Evolutionary conservation across 2,113 vertebrate genomes (phyloP).

Genomic region (Oreocharis arfaki): DNA sequence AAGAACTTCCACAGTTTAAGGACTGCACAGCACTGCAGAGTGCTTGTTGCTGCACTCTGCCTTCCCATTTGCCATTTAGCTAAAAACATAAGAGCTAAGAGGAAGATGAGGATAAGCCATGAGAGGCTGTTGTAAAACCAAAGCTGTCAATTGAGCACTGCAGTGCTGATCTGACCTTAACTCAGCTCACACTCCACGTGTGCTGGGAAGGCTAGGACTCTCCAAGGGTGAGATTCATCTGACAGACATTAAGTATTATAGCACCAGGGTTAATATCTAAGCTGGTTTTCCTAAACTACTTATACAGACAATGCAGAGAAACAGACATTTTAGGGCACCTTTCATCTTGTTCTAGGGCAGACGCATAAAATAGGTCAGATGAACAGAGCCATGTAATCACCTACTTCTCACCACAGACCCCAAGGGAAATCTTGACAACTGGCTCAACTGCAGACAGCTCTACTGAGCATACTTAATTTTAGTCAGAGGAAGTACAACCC

Average conservation of each 20-base stretch:
- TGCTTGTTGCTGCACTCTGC: background rate
- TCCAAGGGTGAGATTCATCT: background rate
- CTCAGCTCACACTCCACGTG: background rate
- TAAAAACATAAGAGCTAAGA: background rate
- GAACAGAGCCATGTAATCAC: background rate
- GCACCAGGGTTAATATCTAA: background rate
- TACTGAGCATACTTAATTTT: background rate
- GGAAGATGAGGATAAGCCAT: background rate
- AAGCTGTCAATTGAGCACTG: background rate
- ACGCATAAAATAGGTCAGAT: background rate
- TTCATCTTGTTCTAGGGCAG: background rate
- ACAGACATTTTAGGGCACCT: background rate
- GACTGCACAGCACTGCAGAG: background rate
- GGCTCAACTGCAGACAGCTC: background rate
- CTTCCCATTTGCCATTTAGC: background rate
- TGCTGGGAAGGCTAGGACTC: background rate
- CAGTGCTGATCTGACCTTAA: background rate
- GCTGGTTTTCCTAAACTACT: background rate
- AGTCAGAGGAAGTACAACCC: background rate
- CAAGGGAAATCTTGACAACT: background rate
- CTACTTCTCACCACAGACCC: constrained; percentile 4
- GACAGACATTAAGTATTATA: background rate
- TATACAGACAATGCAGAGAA: background rate
- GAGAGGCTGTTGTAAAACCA: background rate
- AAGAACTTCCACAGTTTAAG: background rate